Conservation (phyloP, 2,113 vertebrate species). For the Actinemys pallida region DNA sequence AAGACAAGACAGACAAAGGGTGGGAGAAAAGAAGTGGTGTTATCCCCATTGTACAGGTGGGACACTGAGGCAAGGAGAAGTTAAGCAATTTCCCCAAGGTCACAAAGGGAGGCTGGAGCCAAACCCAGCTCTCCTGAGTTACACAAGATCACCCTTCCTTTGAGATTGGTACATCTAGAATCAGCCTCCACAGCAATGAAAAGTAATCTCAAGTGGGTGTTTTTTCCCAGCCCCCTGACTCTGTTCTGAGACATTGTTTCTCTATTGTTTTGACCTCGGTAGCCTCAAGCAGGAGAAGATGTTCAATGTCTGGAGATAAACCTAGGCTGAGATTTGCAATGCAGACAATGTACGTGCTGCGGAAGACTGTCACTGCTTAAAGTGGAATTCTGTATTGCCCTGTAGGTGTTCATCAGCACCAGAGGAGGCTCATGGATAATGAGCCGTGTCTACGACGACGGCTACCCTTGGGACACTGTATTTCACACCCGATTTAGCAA, state of each 20-base stretch:
- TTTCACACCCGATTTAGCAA: constrained; percentile 68
- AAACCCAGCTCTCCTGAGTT: neutral
- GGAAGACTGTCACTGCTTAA: neutral
- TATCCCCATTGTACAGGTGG: neutral
- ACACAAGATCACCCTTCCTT: neutral
- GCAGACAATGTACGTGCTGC: too few species aligned
- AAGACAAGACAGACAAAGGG: neutral
- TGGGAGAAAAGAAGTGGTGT: neutral
- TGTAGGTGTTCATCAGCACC: constrained; percentile 88
- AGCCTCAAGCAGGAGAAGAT: neutral
- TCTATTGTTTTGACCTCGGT: neutral
- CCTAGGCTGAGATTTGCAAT: neutral
- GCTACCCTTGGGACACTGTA: constrained; percentile 82
- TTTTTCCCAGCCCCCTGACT: neutral
- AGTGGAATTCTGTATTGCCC: neutral
- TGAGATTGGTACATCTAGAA: neutral
- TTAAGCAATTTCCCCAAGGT: neutral
- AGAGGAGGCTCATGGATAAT: constrained; percentile 85
- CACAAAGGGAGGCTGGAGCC: neutral
- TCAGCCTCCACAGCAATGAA: neutral
- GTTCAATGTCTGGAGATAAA: neutral
- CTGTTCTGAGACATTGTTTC: neutral
- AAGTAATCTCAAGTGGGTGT: neutral
- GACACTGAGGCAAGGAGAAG: neutral
- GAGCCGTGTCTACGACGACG: constrained; percentile 75